Base-by-base conservation (phyloP, 2,888 invertebrate genomes). In the Ectropis crepuscularia region DNA sequence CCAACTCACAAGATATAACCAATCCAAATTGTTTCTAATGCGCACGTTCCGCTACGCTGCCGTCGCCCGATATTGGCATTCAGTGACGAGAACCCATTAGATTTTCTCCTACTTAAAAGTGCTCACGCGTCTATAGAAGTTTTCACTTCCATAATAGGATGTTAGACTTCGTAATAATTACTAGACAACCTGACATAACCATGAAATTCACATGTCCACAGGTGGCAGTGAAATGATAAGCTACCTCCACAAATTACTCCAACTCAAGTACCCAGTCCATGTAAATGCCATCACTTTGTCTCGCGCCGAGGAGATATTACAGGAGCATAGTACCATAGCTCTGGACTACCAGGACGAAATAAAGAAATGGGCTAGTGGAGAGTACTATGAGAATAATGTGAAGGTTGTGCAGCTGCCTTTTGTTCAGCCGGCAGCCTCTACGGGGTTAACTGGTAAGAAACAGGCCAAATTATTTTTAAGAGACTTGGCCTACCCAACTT, bases 221-320 rank as follows among this genome's bases (percentile, higher is more conserved):
- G 95, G 95, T 57, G 98, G 98, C 39, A 96, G 95, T 81, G 97
- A 98, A 86, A 95, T 98, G 73, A 95, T 96, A 64, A 94, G 94
- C 45, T 98, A 97, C 82, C 93, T 99, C 82, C 97, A 98, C 85
- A 95, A 97, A 66, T 93, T 98, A 53, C 93, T 99, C 45, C 98
- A 99, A 87, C 93, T 99, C 45, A 98, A 98, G 83, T 98, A 98
- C 87, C 98, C 99, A 0, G 97, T 96, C 0, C 98, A 98, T 88
- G 95, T 97, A 0, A 96, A 96, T 81, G 96, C 97, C 0, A 96
- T 99, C 67, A 97, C 98, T 0, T 94, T 97, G 72, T 97, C 96
- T 63, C 94, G 98, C 67, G 96, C 96, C 45, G 98, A 99, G 93
- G 97, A 98, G 82, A 90, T 99, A 39, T 90, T 98, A 2, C 96